Evolutionary conservation across 2,888 invertebrate species (phyloP).

Genomic region (Drosophila kokeensis): DNA sequence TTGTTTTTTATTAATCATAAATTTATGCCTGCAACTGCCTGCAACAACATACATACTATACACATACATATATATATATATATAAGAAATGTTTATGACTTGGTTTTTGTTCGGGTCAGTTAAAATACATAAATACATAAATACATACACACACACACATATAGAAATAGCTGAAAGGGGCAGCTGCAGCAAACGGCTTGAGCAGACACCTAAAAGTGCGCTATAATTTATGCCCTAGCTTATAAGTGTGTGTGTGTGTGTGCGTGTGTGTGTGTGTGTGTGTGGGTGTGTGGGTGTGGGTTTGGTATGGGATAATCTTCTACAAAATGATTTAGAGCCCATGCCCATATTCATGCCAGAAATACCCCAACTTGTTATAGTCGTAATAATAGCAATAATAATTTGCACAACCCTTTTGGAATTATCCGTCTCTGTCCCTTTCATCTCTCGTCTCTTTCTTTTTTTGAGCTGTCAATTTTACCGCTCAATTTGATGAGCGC

Average conservation of each 20-base stretch:
- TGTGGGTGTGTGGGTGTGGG: background rate
- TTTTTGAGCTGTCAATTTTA: slow-evolving; percentile 53
- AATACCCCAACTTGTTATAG: slow-evolving; percentile 57
- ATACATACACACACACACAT: background rate
- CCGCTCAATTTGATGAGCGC: slow-evolving; percentile 66
- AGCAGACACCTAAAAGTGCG: slow-evolving; percentile 51
- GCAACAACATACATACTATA: slow-evolving; percentile 4
- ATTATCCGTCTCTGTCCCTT: background rate
- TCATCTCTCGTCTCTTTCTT: background rate
- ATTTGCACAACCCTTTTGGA: slow-evolving; percentile 72
- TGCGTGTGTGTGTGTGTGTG: background rate
- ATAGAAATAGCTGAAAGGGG: slow-evolving; percentile 15
- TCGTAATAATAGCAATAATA: slow-evolving; percentile 74
- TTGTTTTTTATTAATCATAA: slow-evolving; percentile 76
- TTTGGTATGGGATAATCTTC: slow-evolving; percentile 44
- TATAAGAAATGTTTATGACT: slow-evolving; percentile 19
- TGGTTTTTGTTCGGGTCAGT: slow-evolving; percentile 45
- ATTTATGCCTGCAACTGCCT: slow-evolving; percentile 59
- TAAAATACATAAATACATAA: slow-evolving; percentile 16
- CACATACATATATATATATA: background rate
- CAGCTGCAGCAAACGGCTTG: slow-evolving; percentile 39
- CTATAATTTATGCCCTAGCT: slow-evolving; percentile 51
- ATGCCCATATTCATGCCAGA: background rate
- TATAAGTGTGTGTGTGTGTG: background rate
- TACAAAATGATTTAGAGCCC: slow-evolving; percentile 62